These are phyloP conservation scores for Seira musarum DNA, from an alignment of 2,888 invertebrate species.

Conservation along the genomic window DNA sequence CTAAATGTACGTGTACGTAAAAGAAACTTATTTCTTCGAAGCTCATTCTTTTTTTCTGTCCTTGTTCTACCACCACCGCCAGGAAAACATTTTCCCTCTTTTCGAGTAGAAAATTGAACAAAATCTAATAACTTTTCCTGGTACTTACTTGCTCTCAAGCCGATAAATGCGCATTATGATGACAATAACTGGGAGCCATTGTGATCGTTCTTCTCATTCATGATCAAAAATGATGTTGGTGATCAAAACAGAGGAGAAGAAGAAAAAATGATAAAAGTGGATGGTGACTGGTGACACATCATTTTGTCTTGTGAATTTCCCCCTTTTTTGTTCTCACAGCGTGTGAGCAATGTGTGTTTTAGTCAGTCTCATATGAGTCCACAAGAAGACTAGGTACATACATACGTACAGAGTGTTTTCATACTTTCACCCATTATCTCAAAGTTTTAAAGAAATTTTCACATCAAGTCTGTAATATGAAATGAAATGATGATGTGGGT, in stretches of 20 bases:
- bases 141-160: slow-evolving; percentile 34
- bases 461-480: no score
- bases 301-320: slow-evolving; percentile 37
- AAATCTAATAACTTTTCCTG: slow-evolving; percentile 66
- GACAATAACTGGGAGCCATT: slow-evolving; percentile 59
- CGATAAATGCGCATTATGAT: slow-evolving; percentile 56
- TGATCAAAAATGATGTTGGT: no score
- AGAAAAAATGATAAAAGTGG: slow-evolving; percentile 26
- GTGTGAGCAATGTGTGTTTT: slow-evolving; percentile 53
- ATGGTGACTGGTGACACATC: slow-evolving; percentile 52
- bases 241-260: no score
- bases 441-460: no score
- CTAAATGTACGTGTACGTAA: neutral
- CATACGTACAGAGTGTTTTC: no score
- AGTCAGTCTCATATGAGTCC: slow-evolving; percentile 60
- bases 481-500: no score
- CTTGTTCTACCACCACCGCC: no score
- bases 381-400: no score
- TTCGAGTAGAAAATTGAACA: slow-evolving; percentile 60
- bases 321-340: slow-evolving; percentile 22
- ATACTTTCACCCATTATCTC: no score
- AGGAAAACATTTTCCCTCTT: slow-evolving; percentile 33
- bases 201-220: no score
- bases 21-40: neutral
- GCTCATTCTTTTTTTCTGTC: neutral